Evolutionary conservation across 1,140 invertebrate genomes (phyloP), one percentile per base, ranked within the genome.

Genomic region (Venustaconcha ellipsiformis): DNA sequence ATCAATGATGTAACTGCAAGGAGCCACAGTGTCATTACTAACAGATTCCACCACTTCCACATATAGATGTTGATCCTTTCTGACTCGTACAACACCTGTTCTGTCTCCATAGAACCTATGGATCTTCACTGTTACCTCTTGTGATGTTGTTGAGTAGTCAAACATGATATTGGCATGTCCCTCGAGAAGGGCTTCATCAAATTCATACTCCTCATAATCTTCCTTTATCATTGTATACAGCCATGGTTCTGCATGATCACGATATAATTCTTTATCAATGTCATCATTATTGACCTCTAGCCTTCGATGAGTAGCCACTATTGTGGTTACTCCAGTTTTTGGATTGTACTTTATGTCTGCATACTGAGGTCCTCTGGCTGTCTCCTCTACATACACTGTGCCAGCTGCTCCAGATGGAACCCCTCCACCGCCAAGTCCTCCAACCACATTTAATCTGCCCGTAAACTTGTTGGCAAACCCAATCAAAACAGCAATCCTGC

Each of bases 271-370:
- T 18, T 68, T 65, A 71, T 86, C 83, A 65, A 81, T 67, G 57
- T 86, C 64, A 67, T 81, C 82, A 68, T 86, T 86, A 69, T 86
- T 76, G 11, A 85, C 75, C 67, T 82, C 75, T 20, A 86, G 67
- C 37, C 82, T 70, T 63, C 78, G 78, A 60, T 84, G 79, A 62
- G 72, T 68, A 17, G 83, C 82, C 55, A 75, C 72, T 14, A 70
- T 63, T 18, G 65, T 67, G 1, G 76, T 78, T 23, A 67, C 67
- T 64, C 82, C 81, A 12, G 72, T 76, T 2, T 30, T 57, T 57
- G 70, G 76, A 60, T 86, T 79, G 75, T 86, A 86, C 64, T 86
- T 86, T 11, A 86, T 82, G 26, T 86, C 85, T 30, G 81, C 82
- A 78, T 85, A 86, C 72, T 84, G 78, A 37, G 85, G 85, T 20